Base-by-base conservation (phyloP, 2,113 vertebrate genomes). In the Dermatemys mawii region DNA sequence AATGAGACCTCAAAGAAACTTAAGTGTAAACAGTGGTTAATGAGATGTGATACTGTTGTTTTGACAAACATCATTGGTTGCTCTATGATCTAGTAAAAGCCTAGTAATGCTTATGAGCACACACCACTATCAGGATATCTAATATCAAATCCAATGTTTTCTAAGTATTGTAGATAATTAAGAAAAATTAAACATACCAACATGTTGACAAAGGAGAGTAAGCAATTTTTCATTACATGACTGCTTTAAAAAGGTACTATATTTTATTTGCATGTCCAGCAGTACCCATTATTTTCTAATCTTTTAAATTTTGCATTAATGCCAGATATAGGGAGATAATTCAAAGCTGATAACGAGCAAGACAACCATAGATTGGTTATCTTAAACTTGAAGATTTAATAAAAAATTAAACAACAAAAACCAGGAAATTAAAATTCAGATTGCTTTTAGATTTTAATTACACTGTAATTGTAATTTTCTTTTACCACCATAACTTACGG, bases 151-250 rank as follows among this genome's bases (percentile, higher is more conserved):
- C 46, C 4, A 16, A 26, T 22, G 10, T 1, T 83, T 76, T 78
- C 75, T 82, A 87, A 95, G 44, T 26, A 73, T 27, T 53, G 78
- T 8, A 86, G 54, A 90, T 55, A 19, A 87, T 49, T 76, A 79
- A 81, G 35, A 94, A 60, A 44, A 49, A 78, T 29, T 93, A 76
- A 88, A 75, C 14, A 22, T 41, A 88, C 41, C 21, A 81, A 51
- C 51, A 87, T 51, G 76, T 51, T 27, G 91, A 81, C 48, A 55
- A 26, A 83, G 84, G 90, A 87, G n/a, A 85, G 90, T 19, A 63
- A 84, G 79, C 3, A 14, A 54, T 38, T 84, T 94, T 80, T 0
- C 0, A 57, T 0, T 50, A 9, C 88, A 48, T 19, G 55, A 60
- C 21, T 83, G 81, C 93, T 87, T 90, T 86, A 11, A 88, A 90